These are phyloP conservation scores for Idaea aversata DNA, from an alignment of 2,888 invertebrate species.

Conservation along the genomic window DNA sequence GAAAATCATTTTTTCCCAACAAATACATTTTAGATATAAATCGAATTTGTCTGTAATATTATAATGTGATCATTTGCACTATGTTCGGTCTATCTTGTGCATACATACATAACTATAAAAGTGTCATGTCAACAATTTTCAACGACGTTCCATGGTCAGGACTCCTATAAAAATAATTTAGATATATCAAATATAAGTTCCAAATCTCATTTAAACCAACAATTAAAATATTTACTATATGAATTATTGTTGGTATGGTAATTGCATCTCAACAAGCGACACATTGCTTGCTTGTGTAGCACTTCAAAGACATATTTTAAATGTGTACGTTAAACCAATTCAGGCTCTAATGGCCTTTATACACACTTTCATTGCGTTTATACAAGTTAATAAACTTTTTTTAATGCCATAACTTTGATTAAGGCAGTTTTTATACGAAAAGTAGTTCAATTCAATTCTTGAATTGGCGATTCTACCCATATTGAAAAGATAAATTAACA, in stretches of 20 bases:
- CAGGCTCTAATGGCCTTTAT: too few species aligned
- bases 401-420: too few species aligned
- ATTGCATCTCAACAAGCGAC: background rate
- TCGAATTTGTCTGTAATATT: background rate
- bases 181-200: conserved; percentile 6
- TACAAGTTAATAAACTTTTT: too few species aligned
- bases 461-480: too few species aligned
- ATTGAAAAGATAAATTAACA: too few species aligned
- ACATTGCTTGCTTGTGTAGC: too few species aligned
- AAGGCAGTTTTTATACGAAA: too few species aligned
- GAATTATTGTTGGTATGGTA: background rate
- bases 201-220: background rate
- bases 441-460: too few species aligned
- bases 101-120: conserved; percentile 47
- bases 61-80: background rate
- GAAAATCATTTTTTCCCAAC: background rate
- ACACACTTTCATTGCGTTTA: too few species aligned
- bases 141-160: conserved; percentile 57
- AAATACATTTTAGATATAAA: background rate
- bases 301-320: too few species aligned
- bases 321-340: too few species aligned
- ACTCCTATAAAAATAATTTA: conserved; percentile 50
- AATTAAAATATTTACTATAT: background rate
- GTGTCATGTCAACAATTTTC: conserved; percentile 59
- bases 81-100: background rate